Evolutionary conservation across 2,888 invertebrate genomes (phyloP).

Genomic region (Metallyticus violacea): DNA sequence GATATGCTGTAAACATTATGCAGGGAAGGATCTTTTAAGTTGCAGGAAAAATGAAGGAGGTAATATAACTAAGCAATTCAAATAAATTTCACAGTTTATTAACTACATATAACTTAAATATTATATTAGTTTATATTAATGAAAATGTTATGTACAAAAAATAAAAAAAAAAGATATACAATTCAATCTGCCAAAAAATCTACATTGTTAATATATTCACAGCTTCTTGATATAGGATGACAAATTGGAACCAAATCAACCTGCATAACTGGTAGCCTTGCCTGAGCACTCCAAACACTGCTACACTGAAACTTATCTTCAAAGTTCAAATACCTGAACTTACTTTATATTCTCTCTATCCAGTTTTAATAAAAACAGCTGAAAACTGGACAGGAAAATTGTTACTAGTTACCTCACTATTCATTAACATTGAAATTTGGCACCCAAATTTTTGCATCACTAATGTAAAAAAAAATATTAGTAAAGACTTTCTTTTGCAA

Average conservation of each 20-base stretch:
- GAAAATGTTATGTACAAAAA: slow-evolving; percentile 30
- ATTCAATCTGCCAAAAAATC: slow-evolving; percentile 21
- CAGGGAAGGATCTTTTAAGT: too few species aligned
- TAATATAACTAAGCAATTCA: background rate
- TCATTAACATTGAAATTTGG: background rate
- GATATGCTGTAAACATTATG: too few species aligned
- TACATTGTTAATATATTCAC: slow-evolving; percentile 18
- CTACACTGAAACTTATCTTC: background rate
- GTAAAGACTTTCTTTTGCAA: background rate
- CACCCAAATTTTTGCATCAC: background rate
- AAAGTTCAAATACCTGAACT: background rate
- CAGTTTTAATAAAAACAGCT: background rate
- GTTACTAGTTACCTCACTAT: background rate
- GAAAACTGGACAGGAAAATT: background rate
- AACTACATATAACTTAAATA: slow-evolving; percentile 29
- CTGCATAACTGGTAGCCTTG: background rate
- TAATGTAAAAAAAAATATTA: background rate
- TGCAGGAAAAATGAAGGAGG: too few species aligned
- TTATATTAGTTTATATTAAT: slow-evolving; percentile 29
- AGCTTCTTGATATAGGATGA: background rate
- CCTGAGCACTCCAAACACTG: background rate
- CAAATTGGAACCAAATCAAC: background rate
- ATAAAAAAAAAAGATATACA: slow-evolving; percentile 23
- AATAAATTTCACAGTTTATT: slow-evolving; percentile 21
- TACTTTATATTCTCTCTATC: background rate